Evolutionary conservation across 2,113 vertebrate genomes (phyloP), one percentile per base, ranked within the genome.

Genomic region (Cairina moschata): DNA sequence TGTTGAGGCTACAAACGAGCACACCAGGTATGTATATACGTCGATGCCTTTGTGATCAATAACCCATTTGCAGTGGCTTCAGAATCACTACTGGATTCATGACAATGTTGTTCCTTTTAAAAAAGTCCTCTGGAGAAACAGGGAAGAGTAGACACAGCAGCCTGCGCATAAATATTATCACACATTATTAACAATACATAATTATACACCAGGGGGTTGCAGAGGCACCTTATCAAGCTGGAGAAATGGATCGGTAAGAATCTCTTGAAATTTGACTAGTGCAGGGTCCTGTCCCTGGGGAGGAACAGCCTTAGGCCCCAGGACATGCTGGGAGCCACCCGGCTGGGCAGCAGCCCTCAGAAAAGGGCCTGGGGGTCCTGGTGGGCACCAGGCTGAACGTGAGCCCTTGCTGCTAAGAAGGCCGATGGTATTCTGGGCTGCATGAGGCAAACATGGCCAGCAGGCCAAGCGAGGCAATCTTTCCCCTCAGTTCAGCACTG

Each of bases 91-190:
- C 29, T 4, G 2, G 20, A 46, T 76, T 54, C 0, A 0, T 29
- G 26, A 75, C 14, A 84, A 50, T 0, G 4, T 21, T 10, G 32
- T 38, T 68, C 34, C 52, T 52, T 68, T 75, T 55, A 23, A 6
- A 66, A 86, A 69, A 86, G 18, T 17, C 52, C 9, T 80, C 46
- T 80, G 31, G 50, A 72, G 34, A 54, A 72, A 13, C 26, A 59
- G 16, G 36, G 23, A 80, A 83, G 12, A 28, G 63, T 6, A 52
- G 22, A 23, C 56, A 46, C 11, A 71, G 22, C 34, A 50, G 11
- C 60, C 50, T 0, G 0, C 38, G 34, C 18, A 86, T 56, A 40
- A 40, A 65, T 40, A 40, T 65, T 40, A 40, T 40, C 29, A 55
- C 8, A 40, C 26, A 8, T 13, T 40, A 40, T 65, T 65, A 40